phyloP scores from a whole-genome alignment of 1,140 invertebrate species.

The Heliconius hewitsoni region DNA sequence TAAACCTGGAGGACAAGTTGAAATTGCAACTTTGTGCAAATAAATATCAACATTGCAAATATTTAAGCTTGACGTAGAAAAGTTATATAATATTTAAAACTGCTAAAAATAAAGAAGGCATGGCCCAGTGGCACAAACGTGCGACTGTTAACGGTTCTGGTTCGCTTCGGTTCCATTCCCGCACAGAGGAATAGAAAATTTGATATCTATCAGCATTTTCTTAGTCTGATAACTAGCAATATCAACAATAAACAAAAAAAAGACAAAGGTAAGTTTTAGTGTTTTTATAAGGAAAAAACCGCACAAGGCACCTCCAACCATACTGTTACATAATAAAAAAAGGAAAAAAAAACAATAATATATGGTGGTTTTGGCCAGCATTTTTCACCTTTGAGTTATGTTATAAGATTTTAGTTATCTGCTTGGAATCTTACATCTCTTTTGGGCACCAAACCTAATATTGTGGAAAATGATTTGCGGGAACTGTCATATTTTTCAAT shows the following conservation, averaged over 20 bases:
- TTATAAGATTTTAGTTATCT: neutral
- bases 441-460: neutral
- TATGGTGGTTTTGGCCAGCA: neutral
- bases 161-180: neutral
- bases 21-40: neutral
- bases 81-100: neutral
- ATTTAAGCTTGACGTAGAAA: neutral
- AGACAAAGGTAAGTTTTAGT: too few species aligned
- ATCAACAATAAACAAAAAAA: too few species aligned
- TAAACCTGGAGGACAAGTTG: neutral
- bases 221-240: too few species aligned
- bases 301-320: neutral
- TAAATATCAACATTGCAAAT: neutral
- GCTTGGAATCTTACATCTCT: neutral
- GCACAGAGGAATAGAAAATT: too few species aligned
- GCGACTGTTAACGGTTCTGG: neutral
- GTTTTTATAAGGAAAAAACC: too few species aligned
- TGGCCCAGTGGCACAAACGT: too few species aligned
- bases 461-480: neutral
- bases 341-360: too few species aligned
- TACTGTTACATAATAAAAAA: neutral
- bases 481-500: neutral
- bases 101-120: neutral
- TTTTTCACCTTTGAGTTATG: neutral
- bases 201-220: too few species aligned